These are phyloP conservation scores for Cryptoblepharus egeriae DNA, from an alignment of 2,797 vertebrate species.

Conservation along the genomic window DNA sequence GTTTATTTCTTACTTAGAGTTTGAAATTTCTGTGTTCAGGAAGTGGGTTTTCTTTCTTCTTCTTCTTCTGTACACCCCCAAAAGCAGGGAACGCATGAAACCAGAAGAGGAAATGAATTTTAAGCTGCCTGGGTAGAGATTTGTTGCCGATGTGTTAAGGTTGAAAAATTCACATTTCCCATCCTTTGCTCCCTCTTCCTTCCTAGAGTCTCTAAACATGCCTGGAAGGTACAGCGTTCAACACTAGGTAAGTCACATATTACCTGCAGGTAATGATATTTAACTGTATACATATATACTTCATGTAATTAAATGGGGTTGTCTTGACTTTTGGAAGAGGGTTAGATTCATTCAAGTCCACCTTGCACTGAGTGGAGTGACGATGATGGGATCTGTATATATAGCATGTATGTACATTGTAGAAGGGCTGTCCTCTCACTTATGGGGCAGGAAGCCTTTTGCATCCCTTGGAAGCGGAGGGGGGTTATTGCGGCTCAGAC, in stretches of 20 bases:
- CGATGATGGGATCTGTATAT: too few relatives aligned
- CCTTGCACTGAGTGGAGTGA: background rate
- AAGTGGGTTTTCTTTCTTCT: background rate
- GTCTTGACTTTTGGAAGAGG: background rate
- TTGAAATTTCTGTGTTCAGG: background rate
- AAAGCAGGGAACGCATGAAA: background rate
- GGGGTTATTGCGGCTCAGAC: too few relatives aligned
- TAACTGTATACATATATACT: too few relatives aligned
- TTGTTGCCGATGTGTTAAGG: too few relatives aligned
- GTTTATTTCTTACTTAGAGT: background rate
- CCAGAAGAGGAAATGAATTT: background rate
- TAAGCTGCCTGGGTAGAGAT: background rate
- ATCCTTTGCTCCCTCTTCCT: too few relatives aligned
- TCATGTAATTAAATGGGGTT: too few relatives aligned
- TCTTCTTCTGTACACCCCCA: background rate
- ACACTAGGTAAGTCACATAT: conserved; percentile 27
- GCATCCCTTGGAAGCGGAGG: background rate
- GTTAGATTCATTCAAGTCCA: too few relatives aligned
- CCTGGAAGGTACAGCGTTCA: background rate
- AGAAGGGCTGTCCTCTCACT: background rate
- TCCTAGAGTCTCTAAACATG: background rate
- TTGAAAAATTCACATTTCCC: background rate
- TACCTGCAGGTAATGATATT: too few relatives aligned
- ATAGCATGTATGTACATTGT: too few relatives aligned
- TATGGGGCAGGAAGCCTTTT: background rate